These are phyloP conservation scores for Xenops minutus DNA, from an alignment of 2,797 vertebrate genomes.

Conservation along the genomic window DNA sequence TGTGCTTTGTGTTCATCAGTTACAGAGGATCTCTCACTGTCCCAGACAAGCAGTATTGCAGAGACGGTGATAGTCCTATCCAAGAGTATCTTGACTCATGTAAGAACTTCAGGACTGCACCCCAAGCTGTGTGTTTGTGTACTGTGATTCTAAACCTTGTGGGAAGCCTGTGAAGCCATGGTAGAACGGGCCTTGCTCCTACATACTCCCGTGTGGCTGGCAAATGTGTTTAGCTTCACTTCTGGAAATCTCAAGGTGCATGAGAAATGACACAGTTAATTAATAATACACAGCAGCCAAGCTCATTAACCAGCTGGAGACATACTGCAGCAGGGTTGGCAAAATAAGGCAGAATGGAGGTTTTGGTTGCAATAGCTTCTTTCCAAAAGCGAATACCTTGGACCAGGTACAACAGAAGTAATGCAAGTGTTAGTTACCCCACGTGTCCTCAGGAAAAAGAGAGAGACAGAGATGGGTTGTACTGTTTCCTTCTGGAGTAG, in stretches of 20 bases:
- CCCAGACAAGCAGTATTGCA: not conserved
- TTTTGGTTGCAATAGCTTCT: not conserved
- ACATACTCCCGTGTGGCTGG: fast-evolving
- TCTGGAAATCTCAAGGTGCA: not conserved
- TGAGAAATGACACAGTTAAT: not conserved
- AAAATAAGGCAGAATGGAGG: not conserved
- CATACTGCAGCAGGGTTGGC: not conserved
- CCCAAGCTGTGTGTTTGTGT: not conserved
- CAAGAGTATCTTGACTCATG: not conserved
- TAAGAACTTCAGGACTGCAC: not conserved
- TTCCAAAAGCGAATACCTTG: not conserved
- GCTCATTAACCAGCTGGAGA: not conserved
- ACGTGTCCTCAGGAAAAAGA: fast-evolving
- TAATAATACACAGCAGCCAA: not conserved
- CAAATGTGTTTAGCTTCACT: not conserved
- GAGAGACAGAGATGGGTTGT: not conserved
- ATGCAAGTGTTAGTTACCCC: not conserved
- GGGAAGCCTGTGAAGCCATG: not conserved
- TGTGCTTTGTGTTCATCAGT: not conserved
- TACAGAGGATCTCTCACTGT: not conserved
- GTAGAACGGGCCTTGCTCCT: not conserved
- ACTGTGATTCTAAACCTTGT: fast-evolving
- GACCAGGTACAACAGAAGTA: not conserved
- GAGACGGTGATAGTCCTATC: not conserved
- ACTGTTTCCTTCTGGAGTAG: not conserved